Conservation (phyloP, 2,113 vertebrate species). For the Balaeniceps rex region DNA sequence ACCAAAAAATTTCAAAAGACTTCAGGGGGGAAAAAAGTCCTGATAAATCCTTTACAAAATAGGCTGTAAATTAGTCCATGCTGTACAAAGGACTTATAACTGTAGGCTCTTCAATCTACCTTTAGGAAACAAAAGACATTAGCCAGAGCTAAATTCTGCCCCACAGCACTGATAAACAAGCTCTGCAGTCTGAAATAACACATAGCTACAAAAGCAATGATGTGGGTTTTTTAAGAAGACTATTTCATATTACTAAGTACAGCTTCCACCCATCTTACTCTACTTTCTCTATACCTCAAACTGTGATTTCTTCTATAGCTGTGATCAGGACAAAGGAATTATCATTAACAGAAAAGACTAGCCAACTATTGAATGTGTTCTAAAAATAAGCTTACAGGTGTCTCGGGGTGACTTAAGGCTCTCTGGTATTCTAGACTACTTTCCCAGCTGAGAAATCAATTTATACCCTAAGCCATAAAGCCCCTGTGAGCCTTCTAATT, state of each 20-base stretch:
- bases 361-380: neutral
- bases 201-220: neutral
- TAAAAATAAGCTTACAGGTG: neutral
- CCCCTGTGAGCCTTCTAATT: neutral
- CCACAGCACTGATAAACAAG: neutral
- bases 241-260: neutral
- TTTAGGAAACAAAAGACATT: neutral
- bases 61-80: neutral
- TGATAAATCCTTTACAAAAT: neutral
- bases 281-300: neutral
- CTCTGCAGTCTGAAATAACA: neutral
- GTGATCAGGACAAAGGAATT: neutral
- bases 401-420: neutral
- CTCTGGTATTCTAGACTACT: neutral
- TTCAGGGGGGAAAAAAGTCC: neutral
- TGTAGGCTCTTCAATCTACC: neutral
- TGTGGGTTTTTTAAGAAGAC: accelerated
- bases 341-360: neutral
- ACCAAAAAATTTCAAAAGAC: neutral
- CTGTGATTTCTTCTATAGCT: neutral
- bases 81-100: neutral
- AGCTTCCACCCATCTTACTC: neutral
- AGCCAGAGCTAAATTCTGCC: neutral
- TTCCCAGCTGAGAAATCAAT: neutral
- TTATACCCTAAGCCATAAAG: neutral